Percentiles rank a stretch among this genome's conserved stretches.
Evolutionary conservation across 2,113 vertebrate species (phyloP).

Genomic region (Nesogale talazaci): DNA sequence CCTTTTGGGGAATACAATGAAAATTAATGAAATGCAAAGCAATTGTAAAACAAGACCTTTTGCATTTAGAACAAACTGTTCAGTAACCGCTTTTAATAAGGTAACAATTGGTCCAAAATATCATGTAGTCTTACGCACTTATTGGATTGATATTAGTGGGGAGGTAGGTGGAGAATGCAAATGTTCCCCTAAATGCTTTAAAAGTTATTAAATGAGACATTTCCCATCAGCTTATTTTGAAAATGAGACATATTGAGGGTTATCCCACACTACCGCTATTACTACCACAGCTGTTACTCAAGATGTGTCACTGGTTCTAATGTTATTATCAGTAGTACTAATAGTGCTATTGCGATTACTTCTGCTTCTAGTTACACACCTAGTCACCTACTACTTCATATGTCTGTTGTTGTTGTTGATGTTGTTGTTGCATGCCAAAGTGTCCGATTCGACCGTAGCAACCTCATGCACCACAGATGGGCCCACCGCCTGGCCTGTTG

Average conservation of each 20-base stretch:
- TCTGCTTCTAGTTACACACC: no score
- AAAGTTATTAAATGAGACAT: not conserved
- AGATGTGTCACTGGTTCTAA: not conserved
- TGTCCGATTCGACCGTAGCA: no score
- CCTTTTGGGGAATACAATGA: slow-evolving; percentile 50
- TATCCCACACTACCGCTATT: not conserved
- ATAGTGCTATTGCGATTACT: not conserved
- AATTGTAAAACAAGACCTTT: slow-evolving; percentile 37
- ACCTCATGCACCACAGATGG: no score
- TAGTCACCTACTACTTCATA: no score
- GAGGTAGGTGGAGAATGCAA: slow-evolving; percentile 26
- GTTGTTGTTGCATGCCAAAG: no score
- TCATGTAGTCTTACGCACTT: not conserved
- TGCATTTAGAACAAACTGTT: slow-evolving; percentile 31
- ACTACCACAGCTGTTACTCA: not conserved
- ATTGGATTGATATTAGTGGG: slow-evolving; percentile 18
- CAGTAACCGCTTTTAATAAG: slow-evolving; percentile 36
- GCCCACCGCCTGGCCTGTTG: no score
- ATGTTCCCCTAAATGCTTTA: not conserved
- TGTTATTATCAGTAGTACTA: not conserved
- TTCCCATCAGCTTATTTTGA: not conserved
- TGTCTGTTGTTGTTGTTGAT: no score
- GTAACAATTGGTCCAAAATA: not conserved
- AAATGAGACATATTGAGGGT: no score
- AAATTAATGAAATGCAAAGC: slow-evolving; percentile 57